Base-by-base conservation (phyloP, 2,888 invertebrate genomes). In the Hirtodrosophila duncani region DNA sequence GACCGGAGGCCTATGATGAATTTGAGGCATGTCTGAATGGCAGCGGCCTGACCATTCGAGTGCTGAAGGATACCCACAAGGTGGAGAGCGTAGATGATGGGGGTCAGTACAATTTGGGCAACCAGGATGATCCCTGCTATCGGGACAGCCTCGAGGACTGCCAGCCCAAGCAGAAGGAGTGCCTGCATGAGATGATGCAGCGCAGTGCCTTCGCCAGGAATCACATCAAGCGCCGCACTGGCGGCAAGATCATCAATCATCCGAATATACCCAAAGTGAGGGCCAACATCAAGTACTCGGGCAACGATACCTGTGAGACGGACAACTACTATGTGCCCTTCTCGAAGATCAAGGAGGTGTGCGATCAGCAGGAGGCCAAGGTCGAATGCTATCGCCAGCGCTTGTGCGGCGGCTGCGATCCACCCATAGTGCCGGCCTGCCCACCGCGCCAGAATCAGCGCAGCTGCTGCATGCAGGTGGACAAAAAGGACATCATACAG, bases 21-120 rank as follows among this genome's bases (percentile, higher is more conserved):
- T 87, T 87, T 48, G 85, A 87, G 59, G 87, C 87, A 1, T 79
- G 81, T 34, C 64, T 85, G 1, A 85, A 85, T 64, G 87, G 86
- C 27, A 86, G 85, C 43, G 84, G 84, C 8, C 61, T 87, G 3
- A 82, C 77, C 9, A 83, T 87, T 39, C 82, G 87, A 0, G 85
- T 87, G 2, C 67, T 84, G 1, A 87, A 86, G 63, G 82, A 85
- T 14, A 83, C 78, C 0, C 84, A 86, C 51, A 61, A 81, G 33
- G 85, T 87, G 18, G 74, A 83, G 38, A 81, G 78, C 39, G 59
- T 85, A 2, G 63, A 63, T 20, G 85, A 86, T 57, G 81, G 84
- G 2, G 34, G 57, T 2, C 10, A 7, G 8, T 29, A 10, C 6
- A 38, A 58, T 7, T 8, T 74, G 3, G 45, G 36, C 1, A 24